phyloP scores from a whole-genome alignment of 2,888 invertebrate species.

The Busseola fusca region DNA sequence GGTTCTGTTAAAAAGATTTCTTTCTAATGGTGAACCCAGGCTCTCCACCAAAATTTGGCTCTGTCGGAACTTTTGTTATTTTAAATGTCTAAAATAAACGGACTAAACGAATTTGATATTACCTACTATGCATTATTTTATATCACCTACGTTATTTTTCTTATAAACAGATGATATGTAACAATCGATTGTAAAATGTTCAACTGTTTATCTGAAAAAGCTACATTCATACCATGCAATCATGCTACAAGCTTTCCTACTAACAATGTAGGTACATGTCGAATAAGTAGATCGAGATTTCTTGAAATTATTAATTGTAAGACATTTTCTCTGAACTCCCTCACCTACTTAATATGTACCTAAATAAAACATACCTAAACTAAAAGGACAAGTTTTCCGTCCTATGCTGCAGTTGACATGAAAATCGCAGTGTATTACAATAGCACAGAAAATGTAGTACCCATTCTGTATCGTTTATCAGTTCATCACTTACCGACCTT shows the following conservation, averaged over 20 bases:
- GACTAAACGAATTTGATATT: slow-evolving; percentile 53
- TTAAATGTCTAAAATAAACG: no score
- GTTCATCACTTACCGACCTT: slow-evolving; percentile 82
- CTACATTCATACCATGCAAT: slow-evolving; percentile 72
- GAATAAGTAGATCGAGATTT: slow-evolving; percentile 83
- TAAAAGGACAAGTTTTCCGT: slow-evolving; percentile 83
- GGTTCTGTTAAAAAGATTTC: no score
- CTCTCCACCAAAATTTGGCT: no score
- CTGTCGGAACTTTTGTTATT: no score
- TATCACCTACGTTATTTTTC: slow-evolving; percentile 57
- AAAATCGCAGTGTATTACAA: slow-evolving; percentile 69
- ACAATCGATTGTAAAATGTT: slow-evolving; percentile 51
- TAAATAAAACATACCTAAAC: slow-evolving; percentile 60
- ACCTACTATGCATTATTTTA: slow-evolving; percentile 62
- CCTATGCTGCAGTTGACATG: slow-evolving; percentile 75
- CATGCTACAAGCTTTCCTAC: slow-evolving; percentile 87
- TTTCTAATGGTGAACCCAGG: no score
- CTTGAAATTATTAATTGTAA: slow-evolving; percentile 85
- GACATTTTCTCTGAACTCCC: slow-evolving; percentile 82
- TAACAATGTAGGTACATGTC: slow-evolving; percentile 79
- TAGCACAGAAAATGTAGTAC: slow-evolving; percentile 74
- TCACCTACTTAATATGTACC: slow-evolving; percentile 72
- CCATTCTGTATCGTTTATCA: slow-evolving; percentile 81
- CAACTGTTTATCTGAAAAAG: slow-evolving; percentile 52
- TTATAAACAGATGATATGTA: slow-evolving; percentile 55